Evolutionary conservation across 2,113 vertebrate species (phyloP).

Genomic region (Anhinga rufa): DNA sequence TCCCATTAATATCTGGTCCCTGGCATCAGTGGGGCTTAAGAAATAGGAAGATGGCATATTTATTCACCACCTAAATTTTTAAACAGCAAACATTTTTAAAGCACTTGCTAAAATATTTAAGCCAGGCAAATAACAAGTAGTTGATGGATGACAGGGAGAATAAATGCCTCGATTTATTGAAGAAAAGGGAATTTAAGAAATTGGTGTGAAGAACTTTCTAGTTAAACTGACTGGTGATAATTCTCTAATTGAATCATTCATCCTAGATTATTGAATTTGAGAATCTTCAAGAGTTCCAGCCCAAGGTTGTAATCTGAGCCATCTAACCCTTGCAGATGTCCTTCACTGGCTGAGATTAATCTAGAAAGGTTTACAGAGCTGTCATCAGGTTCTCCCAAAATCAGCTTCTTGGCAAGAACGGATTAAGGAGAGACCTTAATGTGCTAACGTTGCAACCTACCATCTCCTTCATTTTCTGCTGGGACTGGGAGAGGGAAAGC

Average conservation of each 20-base stretch:
- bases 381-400: background rate
- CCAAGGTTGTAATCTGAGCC: background rate
- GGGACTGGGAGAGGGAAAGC: background rate
- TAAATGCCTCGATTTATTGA: slow-evolving; percentile 1
- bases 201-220: background rate
- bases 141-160: background rate
- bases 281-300: background rate
- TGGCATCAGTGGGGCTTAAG: background rate
- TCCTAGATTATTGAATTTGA: background rate
- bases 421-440: background rate
- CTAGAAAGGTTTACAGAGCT: background rate
- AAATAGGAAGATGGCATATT: slow-evolving; percentile 8
- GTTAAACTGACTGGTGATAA: background rate
- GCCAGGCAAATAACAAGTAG: slow-evolving; percentile 10
- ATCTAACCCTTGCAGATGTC: background rate
- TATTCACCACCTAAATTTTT: slow-evolving; percentile 46
- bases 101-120: slow-evolving; percentile 44
- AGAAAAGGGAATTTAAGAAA: background rate
- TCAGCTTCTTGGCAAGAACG: background rate
- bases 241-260: background rate
- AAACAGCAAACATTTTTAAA: slow-evolving; percentile 13
- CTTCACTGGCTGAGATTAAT: background rate
- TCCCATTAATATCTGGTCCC: background rate
- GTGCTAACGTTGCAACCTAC: background rate
- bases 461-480: background rate